A percentile compares a stretch with the other conserved stretches of the same genome.
Conservation (phyloP, 2,888 invertebrate species). For the Acanthosepion esculentum region DNA sequence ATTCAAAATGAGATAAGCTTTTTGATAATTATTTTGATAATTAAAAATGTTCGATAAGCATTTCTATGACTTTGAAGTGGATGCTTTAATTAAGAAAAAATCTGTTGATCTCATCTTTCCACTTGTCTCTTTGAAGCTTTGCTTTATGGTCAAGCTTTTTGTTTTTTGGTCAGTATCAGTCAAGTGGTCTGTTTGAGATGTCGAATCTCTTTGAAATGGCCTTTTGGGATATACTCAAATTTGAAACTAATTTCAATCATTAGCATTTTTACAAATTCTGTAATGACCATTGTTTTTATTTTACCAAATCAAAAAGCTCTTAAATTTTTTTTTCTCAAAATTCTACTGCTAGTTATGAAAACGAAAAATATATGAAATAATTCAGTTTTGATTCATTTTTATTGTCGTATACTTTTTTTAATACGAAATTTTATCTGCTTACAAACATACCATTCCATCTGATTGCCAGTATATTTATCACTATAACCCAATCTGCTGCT, state of each 20-base stretch:
- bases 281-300: too few relatives aligned
- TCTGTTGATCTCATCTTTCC: neutral
- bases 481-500: neutral
- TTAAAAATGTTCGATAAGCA: neutral
- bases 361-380: neutral
- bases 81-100: neutral
- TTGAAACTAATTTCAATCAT: too few relatives aligned
- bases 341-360: too few relatives aligned
- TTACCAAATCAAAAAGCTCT: too few relatives aligned
- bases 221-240: too few relatives aligned
- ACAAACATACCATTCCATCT: conserved; percentile 33
- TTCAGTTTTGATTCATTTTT: neutral
- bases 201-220: too few relatives aligned
- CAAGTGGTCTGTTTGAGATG: too few relatives aligned
- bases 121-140: too few relatives aligned
- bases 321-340: too few relatives aligned
- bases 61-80: neutral
- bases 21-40: neutral
- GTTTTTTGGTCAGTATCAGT: too few relatives aligned
- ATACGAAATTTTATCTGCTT: neutral
- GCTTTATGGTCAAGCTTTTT: too few relatives aligned
- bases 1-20: neutral
- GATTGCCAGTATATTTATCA: neutral
- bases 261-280: too few relatives aligned
- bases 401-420: neutral